Base-by-base conservation (phyloP, 2,797 vertebrate species). In the Rhadinocentrus ornatus region DNA sequence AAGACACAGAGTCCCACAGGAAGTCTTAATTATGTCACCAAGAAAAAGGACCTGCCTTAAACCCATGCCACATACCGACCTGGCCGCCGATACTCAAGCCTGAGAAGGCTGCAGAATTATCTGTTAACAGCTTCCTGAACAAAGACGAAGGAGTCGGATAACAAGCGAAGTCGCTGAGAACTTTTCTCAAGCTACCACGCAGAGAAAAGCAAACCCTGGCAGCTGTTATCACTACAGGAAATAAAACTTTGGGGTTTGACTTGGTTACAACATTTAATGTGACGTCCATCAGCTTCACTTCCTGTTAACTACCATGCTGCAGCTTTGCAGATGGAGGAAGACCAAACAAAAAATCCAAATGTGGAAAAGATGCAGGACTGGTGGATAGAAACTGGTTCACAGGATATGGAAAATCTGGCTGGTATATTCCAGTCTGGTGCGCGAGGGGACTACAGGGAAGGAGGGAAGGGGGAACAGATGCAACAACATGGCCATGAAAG, bases 1-100 rank as follows among this genome's bases (percentile, higher is more conserved):
- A 82, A 84, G 80, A 82, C 78, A 75, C 46, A 7, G 78, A 85
- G 84, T 84, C 81, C 84, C 82, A 68, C 81, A 89, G 86, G 88
- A 91, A 88, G 71, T 83, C 57, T 65, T 78, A 88, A 88, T 81
- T 69, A 72, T 85, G 80, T 77, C 83, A 84, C 70, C 57, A 73
- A 71, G 74, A 82, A 85, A 84, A 77, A 78, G 20, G 29, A 77
- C 64, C 59, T 72, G 74, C 78, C 78, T 86, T 73, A 71, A 64
- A 75, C 64, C 70, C 46, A 81, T 85, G 71, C 80, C 55, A 69
- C 39, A 80, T 82, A 81, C 62, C 54, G 80, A 81, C 70, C 69
- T 20, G 41, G 59, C 46, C 0, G 61, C 64, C 44, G 62, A 69
- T 29, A 66, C 55, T 82, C n/a, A 68, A 48, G 37, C 29, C 72